Evolutionary conservation across 2,888 invertebrate genomes (phyloP), one percentile per base, ranked within the genome.

Genomic region (Phorcus lineatus): DNA sequence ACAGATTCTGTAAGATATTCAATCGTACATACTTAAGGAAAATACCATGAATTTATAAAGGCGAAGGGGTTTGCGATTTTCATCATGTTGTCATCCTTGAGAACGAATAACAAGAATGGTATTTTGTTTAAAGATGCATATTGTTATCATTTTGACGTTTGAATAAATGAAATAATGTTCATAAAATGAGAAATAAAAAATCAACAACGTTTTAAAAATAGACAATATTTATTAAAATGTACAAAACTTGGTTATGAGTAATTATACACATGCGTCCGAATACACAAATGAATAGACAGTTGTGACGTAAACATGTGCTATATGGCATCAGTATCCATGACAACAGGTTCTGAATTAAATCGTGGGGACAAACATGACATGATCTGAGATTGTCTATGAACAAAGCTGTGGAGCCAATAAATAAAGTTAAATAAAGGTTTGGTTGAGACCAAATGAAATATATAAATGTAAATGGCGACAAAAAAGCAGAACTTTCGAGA

Each of bases 401-500:
- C 62, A 28, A 24, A 62, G 62, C 62, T 62, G 62, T 62, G 62
- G 62, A 62, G 62, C 28, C 62, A 24, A 28, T 62, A 28, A 62
- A 28, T 28, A 62, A 17, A 62, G 22, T 24, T 17, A 62, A 62
- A 62, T 62, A 24, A 62, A 62, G 24, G 28, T 62, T 62, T 28
- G 28, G 24, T 28, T 62, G 62, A 62, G 62, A 62, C 62, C 62
- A 62, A 57, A 62, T 24, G 62, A 62, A 62, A 62, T 62, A 62
- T 24, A 62, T 28, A 62, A 62, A 28, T 28, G 62, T 62, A 62
- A 62, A 62, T 62, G 24, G 28, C 28, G 62, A 28, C 62, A 28
- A 28, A 62, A n/a, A 62, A 62, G 62, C 62, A 22, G 28, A 62
- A 57, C 16, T 62, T 22, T 47, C n/a, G 62, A 62, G 62, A 62